Conservation (phyloP, 2,113 vertebrate genomes). For the Acrocephalus arundinaceus region DNA sequence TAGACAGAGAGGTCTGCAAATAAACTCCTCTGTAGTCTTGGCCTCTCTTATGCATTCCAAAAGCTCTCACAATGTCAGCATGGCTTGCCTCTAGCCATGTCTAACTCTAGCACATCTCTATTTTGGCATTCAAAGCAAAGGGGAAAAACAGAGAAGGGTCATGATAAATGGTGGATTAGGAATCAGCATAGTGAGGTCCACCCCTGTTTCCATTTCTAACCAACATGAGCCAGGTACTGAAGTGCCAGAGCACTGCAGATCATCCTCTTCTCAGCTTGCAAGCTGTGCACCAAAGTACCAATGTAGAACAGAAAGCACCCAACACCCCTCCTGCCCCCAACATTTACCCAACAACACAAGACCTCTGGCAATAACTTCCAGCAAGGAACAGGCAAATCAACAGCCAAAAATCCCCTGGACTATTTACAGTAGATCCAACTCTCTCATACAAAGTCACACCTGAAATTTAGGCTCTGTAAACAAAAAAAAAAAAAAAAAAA, state of each 20-base stretch:
- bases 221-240: background rate
- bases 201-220: rapidly evolving
- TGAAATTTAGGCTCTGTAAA: background rate
- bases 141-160: background rate
- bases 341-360: rapidly evolving
- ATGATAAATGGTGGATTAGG: background rate
- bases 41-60: background rate
- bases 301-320: background rate
- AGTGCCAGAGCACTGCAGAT: background rate
- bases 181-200: background rate
- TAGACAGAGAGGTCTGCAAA: background rate
- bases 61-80: background rate
- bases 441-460: background rate
- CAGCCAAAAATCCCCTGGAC: background rate
- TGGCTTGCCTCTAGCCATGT: background rate
- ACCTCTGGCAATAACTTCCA: background rate
- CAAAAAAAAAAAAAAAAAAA: background rate
- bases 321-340: background rate
- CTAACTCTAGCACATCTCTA: background rate
- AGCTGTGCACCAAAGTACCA: background rate
- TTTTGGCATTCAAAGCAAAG: background rate
- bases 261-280: background rate
- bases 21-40: background rate
- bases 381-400: background rate
- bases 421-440: background rate